These are phyloP conservation scores for Irena cyanogastra DNA, from an alignment of 2,113 vertebrate species.

Conservation along the genomic window DNA sequence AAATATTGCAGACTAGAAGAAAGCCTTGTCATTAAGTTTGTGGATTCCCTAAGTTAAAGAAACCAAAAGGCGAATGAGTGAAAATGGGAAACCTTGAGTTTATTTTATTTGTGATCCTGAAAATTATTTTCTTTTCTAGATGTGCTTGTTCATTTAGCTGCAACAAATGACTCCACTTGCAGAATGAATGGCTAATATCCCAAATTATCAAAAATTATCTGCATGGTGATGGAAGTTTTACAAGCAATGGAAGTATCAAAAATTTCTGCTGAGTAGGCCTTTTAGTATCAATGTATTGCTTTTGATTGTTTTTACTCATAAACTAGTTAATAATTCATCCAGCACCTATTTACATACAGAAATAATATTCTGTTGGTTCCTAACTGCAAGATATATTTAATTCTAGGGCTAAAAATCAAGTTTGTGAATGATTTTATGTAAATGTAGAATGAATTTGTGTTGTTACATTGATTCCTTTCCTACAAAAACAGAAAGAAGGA, in stretches of 20 bases:
- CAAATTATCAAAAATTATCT: background rate
- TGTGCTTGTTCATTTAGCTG: background rate
- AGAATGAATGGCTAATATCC: background rate
- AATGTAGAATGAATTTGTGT: constrained; percentile 33
- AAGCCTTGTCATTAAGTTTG: background rate
- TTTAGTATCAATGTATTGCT: background rate
- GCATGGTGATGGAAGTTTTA: background rate
- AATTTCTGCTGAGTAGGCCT: background rate
- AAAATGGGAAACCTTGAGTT: background rate
- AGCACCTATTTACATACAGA: background rate
- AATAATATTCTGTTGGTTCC: background rate
- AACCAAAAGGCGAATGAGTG: background rate
- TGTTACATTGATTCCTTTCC: constrained; percentile 20
- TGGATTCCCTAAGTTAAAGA: background rate
- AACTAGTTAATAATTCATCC: constrained; percentile 25
- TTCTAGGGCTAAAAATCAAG: constrained; percentile 24
- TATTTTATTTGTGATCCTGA: background rate
- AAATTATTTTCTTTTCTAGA: background rate
- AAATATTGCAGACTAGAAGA: background rate
- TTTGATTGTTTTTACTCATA: constrained; percentile 16
- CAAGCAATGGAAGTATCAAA: background rate
- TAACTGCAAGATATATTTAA: constrained; percentile 17
- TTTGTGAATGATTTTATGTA: constrained; percentile 33
- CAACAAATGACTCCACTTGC: background rate
- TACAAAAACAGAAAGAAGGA: constrained; percentile 28